Evolutionary conservation across 2,113 vertebrate species (phyloP), one percentile per base, ranked within the genome.

Genomic region (Varanus komodoensis): DNA sequence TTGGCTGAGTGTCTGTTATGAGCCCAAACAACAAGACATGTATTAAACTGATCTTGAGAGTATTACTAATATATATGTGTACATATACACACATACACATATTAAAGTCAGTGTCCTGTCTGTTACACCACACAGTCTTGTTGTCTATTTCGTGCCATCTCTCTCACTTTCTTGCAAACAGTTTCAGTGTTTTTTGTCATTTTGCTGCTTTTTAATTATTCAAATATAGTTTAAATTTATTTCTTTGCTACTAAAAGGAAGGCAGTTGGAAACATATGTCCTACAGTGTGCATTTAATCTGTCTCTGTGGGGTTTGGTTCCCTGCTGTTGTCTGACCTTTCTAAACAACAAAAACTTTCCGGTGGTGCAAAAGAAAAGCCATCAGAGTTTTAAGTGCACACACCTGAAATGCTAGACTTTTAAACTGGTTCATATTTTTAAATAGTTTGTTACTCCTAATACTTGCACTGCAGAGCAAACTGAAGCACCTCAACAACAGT

Each of bases 351-450:
- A 75, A 68, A 87, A 83, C 82, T 9, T 0, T 38, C 52, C 73
- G 68, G 93, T 67, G 68, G 77, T 50, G 68, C 0, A 17, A 0
- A 9, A 27, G 19, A 27, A 44, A 82, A 61, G 44, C 34, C 74
- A 67, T 6, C 23, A 3, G 0, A 71, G 82, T 88, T 85, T 90
- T 86, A 48, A 89, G 12, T 17, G 5, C 48, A 12, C 67, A 84
- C 79, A 87, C 27, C 32, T 1, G 27, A 79, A 80, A 75, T 8
- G 14, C 52, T 54, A 32, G 81, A 50, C 19, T 78, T 88, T 89
- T 91, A 90, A 74, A 34, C 87, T 50, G 0, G 14, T 68, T 75
- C 90, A 78, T 84, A 84, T 73, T 90, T 93, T 50, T 75, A 64
- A 61, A 78, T 25, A 38, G 5, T 54, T 1, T 87, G 89, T 89